Base-by-base conservation (phyloP, 2,888 invertebrate genomes). In the Volucella bombylans region DNA sequence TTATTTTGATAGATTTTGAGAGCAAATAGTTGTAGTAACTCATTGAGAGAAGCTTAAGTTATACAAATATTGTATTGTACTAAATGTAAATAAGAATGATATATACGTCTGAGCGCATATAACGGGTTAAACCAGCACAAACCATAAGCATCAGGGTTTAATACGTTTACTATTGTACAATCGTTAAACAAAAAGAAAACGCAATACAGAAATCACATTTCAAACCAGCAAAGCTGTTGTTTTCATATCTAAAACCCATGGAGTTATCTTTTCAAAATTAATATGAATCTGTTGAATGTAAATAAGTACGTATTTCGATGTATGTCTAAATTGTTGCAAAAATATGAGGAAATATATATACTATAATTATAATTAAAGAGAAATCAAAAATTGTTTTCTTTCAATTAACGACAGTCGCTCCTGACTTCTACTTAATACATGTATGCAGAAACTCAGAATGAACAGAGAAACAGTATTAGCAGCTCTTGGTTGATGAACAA, bases 1-100 rank as follows among this genome's bases (percentile, higher is more conserved):
- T 88, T 91, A 64, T 90, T 90, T 87, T 91, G 88, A 89, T 78
- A 62, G 61, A 77, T 68, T 15, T 31, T 62, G 45, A 65, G n/a
- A 41, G 55, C 47, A 12, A 45, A 15, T 71, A 83, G 71, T 39
- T 14, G 49, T 80, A 71, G 52, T 10, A 39, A 71, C 57, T 45
- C 71, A 67, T 69, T 31, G 67, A 80, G 67, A 77, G 77, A 77
- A 57, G 81, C 81, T 81, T 85, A 85, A 85, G 81, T 81, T 81
- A 76, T 61, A 85, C 68, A 80, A 71, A 80, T 69, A 79, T 83
- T 71, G 71, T 76, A 76, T 61, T 85, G 83, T 85, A 81, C 81
- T 85, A 85, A 85, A 81, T 85, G 85, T 85, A 85, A 85, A 85
- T 85, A 85, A 76, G 77, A 23, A 81, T 78, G 49, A 77, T 73